Evolutionary conservation across 1,140 invertebrate species (phyloP), one percentile per base, ranked within the genome.

Genomic region (Magallana angulata): DNA sequence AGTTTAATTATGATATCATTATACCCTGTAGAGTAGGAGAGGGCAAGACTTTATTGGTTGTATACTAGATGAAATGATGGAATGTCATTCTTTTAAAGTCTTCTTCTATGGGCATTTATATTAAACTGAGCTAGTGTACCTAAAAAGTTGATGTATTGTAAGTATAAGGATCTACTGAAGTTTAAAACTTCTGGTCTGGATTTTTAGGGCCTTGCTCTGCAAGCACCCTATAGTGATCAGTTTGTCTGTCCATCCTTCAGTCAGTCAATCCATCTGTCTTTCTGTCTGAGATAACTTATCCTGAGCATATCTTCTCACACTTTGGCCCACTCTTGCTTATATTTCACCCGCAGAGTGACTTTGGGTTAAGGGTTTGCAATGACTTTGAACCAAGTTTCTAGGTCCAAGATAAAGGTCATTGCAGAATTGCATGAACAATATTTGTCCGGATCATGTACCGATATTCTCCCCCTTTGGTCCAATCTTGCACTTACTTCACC

Each of bases 381-480:
- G 60, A 64, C 60, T 14, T 64, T 64, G 60, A 64, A 64, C 60
- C 60, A 64, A n/a, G 60, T 64, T 64, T 64, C 60, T 64, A 64
- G 60, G 16, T 64, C 12, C 7, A 64, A 64, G 60, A 18, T 64
- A 7, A 64, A 64, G 60, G 60, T 64, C 60, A 62, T 62, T 16
- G 60, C 16, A 64, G 60, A 64, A 64, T 64, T 64, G 18, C 16
- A 16, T 64, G 60, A n/a, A 64, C 14, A 64, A 18, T 64, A 5
- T 18, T 64, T 64, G 60, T 64, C 60, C 18, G 60, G 60, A 18
- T 16, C 60, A 64, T 64, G n/a, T 24, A 24, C 24, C 24, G 24
- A 24, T 64, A 16, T 16, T 64, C 14, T 64, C 14, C 16, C 60
- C 18, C 60, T 18, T 64, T 64, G 60, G 60, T 16, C 14, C 60